These are phyloP conservation scores for Buathra laborator DNA, from an alignment of 2,888 invertebrate genomes.

Conservation along the genomic window DNA sequence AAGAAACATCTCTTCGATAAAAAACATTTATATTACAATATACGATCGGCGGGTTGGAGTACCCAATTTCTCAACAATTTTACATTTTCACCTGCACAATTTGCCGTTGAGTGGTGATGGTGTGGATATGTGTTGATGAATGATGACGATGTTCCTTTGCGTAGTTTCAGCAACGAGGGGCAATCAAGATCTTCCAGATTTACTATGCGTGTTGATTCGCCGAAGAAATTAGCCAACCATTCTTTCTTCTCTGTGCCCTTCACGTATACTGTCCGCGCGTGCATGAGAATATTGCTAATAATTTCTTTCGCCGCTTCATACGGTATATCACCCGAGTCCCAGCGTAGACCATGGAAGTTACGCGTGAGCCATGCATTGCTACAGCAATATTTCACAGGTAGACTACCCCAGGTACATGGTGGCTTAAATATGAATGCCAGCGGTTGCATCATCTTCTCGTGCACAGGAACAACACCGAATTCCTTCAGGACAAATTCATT, in stretches of 20 bases:
- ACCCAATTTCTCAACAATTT: constrained; percentile 3
- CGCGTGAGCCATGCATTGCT: constrained; percentile 16
- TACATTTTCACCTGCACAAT: not conserved
- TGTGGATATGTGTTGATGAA: not conserved
- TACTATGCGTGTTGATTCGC: not conserved
- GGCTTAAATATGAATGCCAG: constrained; percentile 34
- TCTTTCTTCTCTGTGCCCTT: constrained; percentile 26
- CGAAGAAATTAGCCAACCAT: not conserved
- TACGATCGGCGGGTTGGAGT: constrained; percentile 1
- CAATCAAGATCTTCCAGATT: constrained; percentile 5
- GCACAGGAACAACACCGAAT: constrained; percentile 32
- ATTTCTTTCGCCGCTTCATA: constrained; percentile 8
- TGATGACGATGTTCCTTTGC: not conserved
- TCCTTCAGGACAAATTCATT: constrained; percentile 56
- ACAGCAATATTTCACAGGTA: constrained; percentile 15
- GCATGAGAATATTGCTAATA: not conserved
- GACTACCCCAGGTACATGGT: constrained; percentile 12
- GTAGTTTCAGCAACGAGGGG: not conserved
- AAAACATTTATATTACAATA: not conserved
- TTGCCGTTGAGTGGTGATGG: not conserved
- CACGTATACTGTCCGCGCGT: constrained; percentile 14
- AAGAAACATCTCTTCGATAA: not conserved
- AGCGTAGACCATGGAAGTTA: constrained; percentile 17
- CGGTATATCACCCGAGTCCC: constrained; percentile 13
- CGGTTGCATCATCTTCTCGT: not conserved